These are phyloP conservation scores for Phocoena phocoena DNA, from an alignment of 2,113 vertebrate species.

Conservation along the genomic window DNA sequence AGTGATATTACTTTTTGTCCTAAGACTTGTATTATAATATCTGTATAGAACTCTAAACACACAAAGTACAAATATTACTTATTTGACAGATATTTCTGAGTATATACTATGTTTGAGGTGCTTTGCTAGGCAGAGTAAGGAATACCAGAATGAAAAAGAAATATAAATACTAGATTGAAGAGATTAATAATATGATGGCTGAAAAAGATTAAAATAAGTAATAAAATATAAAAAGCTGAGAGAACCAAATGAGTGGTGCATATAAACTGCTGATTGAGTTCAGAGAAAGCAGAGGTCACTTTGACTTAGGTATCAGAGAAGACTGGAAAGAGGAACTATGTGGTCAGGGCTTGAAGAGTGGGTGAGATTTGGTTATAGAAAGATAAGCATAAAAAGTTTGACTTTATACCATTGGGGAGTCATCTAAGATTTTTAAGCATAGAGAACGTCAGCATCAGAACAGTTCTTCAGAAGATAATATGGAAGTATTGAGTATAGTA, in stretches of 20 bases:
- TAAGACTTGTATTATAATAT: neutral
- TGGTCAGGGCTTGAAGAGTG: neutral
- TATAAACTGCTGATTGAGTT: neutral
- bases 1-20: neutral
- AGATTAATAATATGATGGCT: neutral
- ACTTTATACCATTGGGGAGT: neutral
- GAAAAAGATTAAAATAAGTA: slow-evolving; percentile 31
- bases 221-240: neutral
- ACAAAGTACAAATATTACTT: neutral
- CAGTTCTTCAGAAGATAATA: neutral
- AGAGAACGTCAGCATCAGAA: neutral
- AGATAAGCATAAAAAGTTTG: neutral
- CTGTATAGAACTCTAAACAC: slow-evolving; percentile 22
- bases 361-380: neutral
- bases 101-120: neutral
- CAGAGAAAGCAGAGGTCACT: neutral
- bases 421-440: slow-evolving; percentile 21
- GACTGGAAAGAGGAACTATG: neutral
- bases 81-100: slow-evolving; percentile 21
- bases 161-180: neutral
- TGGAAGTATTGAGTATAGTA: neutral
- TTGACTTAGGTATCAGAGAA: neutral
- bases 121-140: slow-evolving; percentile 19
- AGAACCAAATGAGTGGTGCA: neutral
- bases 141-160: neutral